These are phyloP conservation scores for Umimayanthus kanabou DNA, from an alignment of 92 coral and sea anemone genomes.

Conservation along the genomic window DNA sequence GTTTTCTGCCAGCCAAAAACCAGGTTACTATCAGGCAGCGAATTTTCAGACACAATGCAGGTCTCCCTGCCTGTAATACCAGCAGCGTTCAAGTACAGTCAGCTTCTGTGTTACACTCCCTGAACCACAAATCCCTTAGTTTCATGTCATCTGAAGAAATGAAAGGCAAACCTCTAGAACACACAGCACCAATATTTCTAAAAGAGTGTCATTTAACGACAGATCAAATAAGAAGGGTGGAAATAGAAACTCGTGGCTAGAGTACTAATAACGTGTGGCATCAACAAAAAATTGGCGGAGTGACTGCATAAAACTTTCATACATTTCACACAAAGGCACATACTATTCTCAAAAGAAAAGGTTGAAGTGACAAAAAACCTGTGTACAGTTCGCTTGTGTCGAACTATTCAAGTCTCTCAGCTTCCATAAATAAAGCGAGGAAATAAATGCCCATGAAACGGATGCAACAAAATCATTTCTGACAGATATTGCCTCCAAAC, in stretches of 20 bases:
- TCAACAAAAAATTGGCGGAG: constrained; percentile 58
- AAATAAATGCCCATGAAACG: constrained; percentile 43
- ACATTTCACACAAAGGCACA: constrained; percentile 57
- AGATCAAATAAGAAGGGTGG: constrained; percentile 62
- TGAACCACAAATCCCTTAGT: constrained; percentile 48
- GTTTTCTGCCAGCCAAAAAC: constrained; percentile 53
- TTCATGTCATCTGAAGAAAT: constrained; percentile 58
- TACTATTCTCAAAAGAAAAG: constrained; percentile 42
- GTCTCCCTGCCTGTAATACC: constrained; percentile 10
- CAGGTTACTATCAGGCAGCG: constrained; percentile 50
- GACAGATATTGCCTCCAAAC: constrained; percentile 69
- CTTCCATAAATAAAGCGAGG: constrained; percentile 55
- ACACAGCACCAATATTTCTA: constrained; percentile 51
- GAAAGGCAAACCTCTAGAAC: constrained; percentile 55
- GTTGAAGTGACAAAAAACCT: constrained; percentile 41
- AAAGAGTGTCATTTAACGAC: constrained; percentile 56
- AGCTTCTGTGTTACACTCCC: constrained; percentile 18
- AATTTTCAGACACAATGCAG: constrained; percentile 28
- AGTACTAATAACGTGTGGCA: constrained; percentile 51
- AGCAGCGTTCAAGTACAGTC: neutral
- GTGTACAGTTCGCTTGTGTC: constrained; percentile 43
- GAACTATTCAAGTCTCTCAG: constrained; percentile 53
- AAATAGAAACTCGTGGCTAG: constrained; percentile 61
- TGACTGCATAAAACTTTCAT: constrained; percentile 62
- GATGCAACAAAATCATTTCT: constrained; percentile 62